Percentiles rank a stretch among this genome's conserved stretches.
Evolutionary conservation across 1,140 invertebrate species (phyloP).

Genomic region (Diorhabda carinulata): DNA sequence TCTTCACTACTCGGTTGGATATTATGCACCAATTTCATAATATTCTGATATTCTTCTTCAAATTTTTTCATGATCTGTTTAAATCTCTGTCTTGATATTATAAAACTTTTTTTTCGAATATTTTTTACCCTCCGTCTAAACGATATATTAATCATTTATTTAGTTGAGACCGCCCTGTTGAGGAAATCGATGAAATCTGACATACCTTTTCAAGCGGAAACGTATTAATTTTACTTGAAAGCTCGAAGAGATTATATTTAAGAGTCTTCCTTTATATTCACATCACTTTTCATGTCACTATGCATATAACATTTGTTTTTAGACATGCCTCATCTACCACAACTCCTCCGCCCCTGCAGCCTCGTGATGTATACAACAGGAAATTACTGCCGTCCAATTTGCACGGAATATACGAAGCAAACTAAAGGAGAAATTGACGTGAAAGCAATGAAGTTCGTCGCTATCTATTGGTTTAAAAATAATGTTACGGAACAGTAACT

Average conservation of each 20-base stretch:
- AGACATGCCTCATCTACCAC: neutral
- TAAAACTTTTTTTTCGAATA: too few relatives aligned
- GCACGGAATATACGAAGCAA: neutral
- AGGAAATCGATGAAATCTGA: neutral
- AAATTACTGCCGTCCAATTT: slow-evolving; percentile 2
- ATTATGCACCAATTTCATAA: too few relatives aligned
- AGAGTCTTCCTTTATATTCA: slow-evolving; percentile 1
- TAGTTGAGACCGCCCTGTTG: too few relatives aligned
- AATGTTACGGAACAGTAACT: too few relatives aligned
- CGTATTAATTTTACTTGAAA: neutral
- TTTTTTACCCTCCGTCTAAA: too few relatives aligned
- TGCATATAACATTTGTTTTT: neutral
- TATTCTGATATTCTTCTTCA: too few relatives aligned
- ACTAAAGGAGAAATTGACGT: neutral
- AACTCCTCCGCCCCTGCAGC: neutral
- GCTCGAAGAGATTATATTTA: neutral
- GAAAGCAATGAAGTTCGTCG: neutral
- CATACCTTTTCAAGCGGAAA: neutral
- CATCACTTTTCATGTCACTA: neutral
- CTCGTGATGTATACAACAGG: neutral
- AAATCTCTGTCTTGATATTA: too few relatives aligned
- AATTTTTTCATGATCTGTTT: too few relatives aligned
- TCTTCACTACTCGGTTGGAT: too few relatives aligned
- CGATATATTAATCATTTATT: too few relatives aligned
- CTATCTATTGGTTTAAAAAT: neutral